These are phyloP conservation scores for Meloidogyne exigua DNA, from an alignment of 1,140 invertebrate genomes.

Conservation along the genomic window DNA sequence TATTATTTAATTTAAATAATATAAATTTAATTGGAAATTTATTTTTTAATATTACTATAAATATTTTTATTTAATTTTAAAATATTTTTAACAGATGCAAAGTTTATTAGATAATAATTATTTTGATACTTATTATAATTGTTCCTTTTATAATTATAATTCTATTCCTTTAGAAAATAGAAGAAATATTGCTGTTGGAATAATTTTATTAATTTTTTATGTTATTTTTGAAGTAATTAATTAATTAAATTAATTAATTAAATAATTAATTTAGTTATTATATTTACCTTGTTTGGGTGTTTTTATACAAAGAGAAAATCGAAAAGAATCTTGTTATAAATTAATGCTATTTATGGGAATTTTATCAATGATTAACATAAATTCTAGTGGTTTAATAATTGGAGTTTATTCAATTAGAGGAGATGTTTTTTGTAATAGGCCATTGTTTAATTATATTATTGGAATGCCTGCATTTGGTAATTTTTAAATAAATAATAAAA, in stretches of 20 bases:
- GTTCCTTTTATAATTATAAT: constrained; percentile 24
- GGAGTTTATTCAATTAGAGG: constrained; percentile 32
- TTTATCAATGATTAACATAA: constrained; percentile 18
- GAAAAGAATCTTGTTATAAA: constrained; percentile 24
- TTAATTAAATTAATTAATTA: neutral
- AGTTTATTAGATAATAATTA: constrained; percentile 12
- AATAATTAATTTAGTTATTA: constrained; percentile 16
- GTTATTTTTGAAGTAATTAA: constrained; percentile 24
- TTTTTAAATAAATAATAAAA: too few species aligned
- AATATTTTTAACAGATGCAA: neutral
- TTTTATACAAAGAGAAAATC: constrained; percentile 16
- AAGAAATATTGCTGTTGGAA: constrained; percentile 18
- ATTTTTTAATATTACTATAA: too few species aligned
- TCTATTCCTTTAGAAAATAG: constrained; percentile 16
- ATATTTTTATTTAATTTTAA: neutral
- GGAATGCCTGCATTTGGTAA: constrained; percentile 33
- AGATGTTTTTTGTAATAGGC: constrained; percentile 33
- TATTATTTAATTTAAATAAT: neutral
- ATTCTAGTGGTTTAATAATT: constrained; percentile 30
- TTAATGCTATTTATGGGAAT: constrained; percentile 33
- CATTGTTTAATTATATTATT: constrained; percentile 29
- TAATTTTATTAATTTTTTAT: constrained; percentile 19
- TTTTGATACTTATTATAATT: constrained; percentile 27
- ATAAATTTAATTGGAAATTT: neutral
- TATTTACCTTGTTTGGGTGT: constrained; percentile 33